A percentile compares a stretch with the other conserved stretches of the same genome.
These are phyloP conservation scores for Columba janthina DNA, from an alignment of 2,113 vertebrate species.

Conservation along the genomic window DNA sequence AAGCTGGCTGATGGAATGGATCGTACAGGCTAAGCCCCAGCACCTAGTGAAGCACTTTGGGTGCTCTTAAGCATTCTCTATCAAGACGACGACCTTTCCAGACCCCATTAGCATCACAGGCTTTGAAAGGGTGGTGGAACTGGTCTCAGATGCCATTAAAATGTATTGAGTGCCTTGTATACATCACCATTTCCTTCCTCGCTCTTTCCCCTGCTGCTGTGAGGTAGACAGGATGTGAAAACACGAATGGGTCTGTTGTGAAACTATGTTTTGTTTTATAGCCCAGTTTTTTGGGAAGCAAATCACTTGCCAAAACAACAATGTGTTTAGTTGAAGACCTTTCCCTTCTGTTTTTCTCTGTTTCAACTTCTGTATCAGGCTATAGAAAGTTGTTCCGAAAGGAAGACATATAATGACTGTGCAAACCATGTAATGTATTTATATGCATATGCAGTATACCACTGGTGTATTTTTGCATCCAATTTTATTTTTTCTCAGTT, in stretches of 20 bases:
- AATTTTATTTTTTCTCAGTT: slow-evolving; percentile 41
- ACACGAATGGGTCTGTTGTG: neutral
- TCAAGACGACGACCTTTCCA: neutral
- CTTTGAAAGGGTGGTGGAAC: neutral
- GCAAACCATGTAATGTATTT: slow-evolving; percentile 2
- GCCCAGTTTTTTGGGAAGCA: neutral
- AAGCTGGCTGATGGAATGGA: neutral
- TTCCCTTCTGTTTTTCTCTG: neutral
- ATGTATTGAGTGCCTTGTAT: neutral
- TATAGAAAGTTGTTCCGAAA: neutral
- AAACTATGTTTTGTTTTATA: neutral
- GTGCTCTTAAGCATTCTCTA: neutral
- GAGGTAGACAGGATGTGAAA: neutral
- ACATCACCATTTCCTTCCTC: neutral
- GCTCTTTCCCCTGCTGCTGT: neutral
- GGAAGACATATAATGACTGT: neutral
- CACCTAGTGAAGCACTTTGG: neutral
- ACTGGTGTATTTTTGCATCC: slow-evolving; percentile 39
- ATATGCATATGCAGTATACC: neutral
- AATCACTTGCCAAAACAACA: neutral
- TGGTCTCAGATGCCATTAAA: neutral
- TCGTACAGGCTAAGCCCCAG: neutral
- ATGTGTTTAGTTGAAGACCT: neutral
- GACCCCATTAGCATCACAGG: neutral
- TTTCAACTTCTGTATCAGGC: neutral